Percentiles rank a stretch among this genome's conserved stretches.
phyloP scores from a whole-genome alignment of 2,113 vertebrate species.

The Mus pahari region DNA sequence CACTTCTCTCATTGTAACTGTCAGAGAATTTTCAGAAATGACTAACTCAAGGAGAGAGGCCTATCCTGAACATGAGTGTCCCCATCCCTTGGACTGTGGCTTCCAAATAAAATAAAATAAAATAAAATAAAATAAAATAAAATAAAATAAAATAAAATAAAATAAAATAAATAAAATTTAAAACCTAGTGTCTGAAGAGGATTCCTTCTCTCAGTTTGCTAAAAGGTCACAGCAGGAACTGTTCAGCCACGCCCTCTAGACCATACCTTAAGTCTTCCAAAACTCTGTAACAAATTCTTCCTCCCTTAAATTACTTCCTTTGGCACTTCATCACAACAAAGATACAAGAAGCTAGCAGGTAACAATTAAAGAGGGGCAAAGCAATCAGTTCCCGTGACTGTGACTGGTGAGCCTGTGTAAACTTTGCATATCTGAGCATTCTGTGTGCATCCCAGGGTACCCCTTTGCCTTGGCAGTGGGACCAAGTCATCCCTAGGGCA shows the following conservation, averaged over 20 bases:
- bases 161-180: not conserved
- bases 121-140: too few relatives aligned
- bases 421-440: not conserved
- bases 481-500: not conserved
- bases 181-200: not conserved
- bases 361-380: too few relatives aligned
- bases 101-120: not conserved
- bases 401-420: fast-evolving
- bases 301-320: not conserved
- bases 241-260: not conserved
- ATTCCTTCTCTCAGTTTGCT: not conserved
- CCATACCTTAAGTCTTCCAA: too few relatives aligned
- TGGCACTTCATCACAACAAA: not conserved
- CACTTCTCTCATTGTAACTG: not conserved
- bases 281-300: too few relatives aligned
- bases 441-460: not conserved
- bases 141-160: too few relatives aligned
- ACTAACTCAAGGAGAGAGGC: not conserved
- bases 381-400: not conserved
- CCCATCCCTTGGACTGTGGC: not conserved
- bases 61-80: not conserved
- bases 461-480: not conserved
- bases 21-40: not conserved
- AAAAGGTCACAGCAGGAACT: not conserved
- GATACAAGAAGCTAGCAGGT: not conserved